Evolutionary conservation across 2,113 vertebrate species (phyloP), one percentile per base, ranked within the genome.

Genomic region (Chauna torquata): DNA sequence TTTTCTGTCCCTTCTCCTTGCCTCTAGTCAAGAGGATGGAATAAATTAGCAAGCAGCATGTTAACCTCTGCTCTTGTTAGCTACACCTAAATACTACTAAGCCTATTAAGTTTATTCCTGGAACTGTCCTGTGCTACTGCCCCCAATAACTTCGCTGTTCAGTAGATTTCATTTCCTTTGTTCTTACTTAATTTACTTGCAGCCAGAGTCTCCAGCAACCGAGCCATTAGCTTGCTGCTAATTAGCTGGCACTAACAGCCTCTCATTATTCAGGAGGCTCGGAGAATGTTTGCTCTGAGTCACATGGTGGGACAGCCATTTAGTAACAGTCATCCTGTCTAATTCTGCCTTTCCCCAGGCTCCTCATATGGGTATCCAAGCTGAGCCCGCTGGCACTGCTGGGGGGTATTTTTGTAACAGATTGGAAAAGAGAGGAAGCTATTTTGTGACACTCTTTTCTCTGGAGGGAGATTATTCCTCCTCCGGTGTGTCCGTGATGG

Each of bases 21-120:
- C 68, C 40, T 70, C 38, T n/a, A 3, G 12, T 16, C 81, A 49
- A n/a, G 65, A 71, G 88, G 92, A 83, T n/a, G 84, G 85, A 83
- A 93, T 86, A 83, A 97, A 97, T 94, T 50, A 94, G 34, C 9
- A n/a, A 86, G 64, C 88, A 50, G 81, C 86, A 6, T 44, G 88
- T n/a, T 92, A 59, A 94, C 75, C 86, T 61, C 78, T 18, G 78
- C 83, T 72, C 90, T 45, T 85, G 42, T 72, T 47, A 50, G 54
- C 77, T 83, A n/a, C 84, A 64, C 82, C 82, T 23, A 69, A 92
- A 93, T 15, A 69, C 79, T n/a, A 27, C 82, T 89, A 97, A 96
- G 89, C 95, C 89, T 83, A 90, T 97, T 96, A 97, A 95, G 32
- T 89, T 92, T 95, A 91, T 97, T 97, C 97, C 88, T 94, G 94